Percentiles rank a stretch among this genome's conserved stretches.
Conservation (phyloP, 1,140 invertebrate species). For the Hyles vespertilio region DNA sequence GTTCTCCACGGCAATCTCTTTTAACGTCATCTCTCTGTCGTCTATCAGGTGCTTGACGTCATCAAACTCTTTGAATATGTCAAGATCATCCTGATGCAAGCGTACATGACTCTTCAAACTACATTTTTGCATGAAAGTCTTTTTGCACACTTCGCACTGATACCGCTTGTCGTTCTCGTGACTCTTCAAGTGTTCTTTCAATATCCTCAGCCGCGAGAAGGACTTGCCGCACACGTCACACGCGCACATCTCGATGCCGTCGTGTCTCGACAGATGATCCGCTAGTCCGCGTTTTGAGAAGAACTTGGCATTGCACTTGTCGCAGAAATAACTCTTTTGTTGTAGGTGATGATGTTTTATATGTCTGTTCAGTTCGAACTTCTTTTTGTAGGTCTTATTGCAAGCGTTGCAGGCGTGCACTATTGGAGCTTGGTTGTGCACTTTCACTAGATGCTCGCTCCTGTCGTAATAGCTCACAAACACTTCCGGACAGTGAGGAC, state of each 20-base stretch:
- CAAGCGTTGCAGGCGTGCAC: conserved; percentile 71
- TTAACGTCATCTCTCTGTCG: conserved; percentile 60
- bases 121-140: conserved; percentile 78
- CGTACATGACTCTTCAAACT: conserved; percentile 71
- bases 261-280: conserved; percentile 59
- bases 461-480: conserved; percentile 70
- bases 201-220: conserved; percentile 83
- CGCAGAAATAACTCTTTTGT: conserved; percentile 64
- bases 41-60: conserved; percentile 67
- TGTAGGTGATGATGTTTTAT: conserved; percentile 69
- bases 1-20: conserved; percentile 58
- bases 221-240: conserved; percentile 86
- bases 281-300: conserved; percentile 67
- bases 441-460: conserved; percentile 62
- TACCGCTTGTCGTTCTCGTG: conserved; percentile 79
- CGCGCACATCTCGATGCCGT: conserved; percentile 66
- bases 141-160: conserved; percentile 79
- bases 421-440: conserved; percentile 56
- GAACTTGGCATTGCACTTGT: conserved; percentile 68
- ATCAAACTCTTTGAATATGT: conserved; percentile 70
- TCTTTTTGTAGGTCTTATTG: conserved; percentile 65
- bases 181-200: conserved; percentile 82
- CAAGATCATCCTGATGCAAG: conserved; percentile 70
- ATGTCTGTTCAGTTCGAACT: conserved; percentile 63
- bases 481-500: conserved; percentile 67